Evolutionary conservation across 2,113 vertebrate species (phyloP), one percentile per base, ranked within the genome.

Genomic region (Circaetus gallicus): DNA sequence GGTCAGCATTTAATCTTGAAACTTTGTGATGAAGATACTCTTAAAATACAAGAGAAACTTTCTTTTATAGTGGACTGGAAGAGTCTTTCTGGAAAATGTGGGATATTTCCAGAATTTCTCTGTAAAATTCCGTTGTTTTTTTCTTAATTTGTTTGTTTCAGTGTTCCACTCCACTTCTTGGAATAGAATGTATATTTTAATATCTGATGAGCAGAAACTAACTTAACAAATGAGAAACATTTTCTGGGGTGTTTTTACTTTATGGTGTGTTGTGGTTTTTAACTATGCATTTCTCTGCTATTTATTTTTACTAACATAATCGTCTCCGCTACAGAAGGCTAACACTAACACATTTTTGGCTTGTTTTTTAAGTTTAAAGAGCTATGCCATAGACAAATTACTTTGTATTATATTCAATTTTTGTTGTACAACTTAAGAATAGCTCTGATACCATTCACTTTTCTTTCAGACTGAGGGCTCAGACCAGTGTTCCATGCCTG

Each of bases 401-500:
- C 36, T 87, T 82, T 22, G 15, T 2, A 66, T 84, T 66, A 26
- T 72, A 10, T 67, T 43, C 59, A 15, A 2, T 50, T 82, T 93
- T 62, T 95, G 42, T 43, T 10, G 1, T 49, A 32, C 34, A 42
- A 15, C 52, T 80, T 93, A 79, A 81, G 66, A 56, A 58, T 32
- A 82, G 14, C 32, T 92, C 65, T 95, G 69, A 94, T 43, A 28
- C 49, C 29, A n/a, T 62, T 95, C 11, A 42, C 58, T 94, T 98
- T 52, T 91, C 59, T 98, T 97, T 43, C 98, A 99, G 99, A 98
- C 56, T 13, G 99, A 99, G 93, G 99, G 98, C 56, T 97, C 98
- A 28, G 99, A 99, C 88, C 99, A 99, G 65, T 99, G 99, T 93
- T 98, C 99, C 76, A 98, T 99, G 93, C 99, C 99, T 62, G 99